Percentiles rank a stretch among this genome's conserved stretches.
Conservation (phyloP, 2,888 invertebrate species). For the Protodeltote pygarga region DNA sequence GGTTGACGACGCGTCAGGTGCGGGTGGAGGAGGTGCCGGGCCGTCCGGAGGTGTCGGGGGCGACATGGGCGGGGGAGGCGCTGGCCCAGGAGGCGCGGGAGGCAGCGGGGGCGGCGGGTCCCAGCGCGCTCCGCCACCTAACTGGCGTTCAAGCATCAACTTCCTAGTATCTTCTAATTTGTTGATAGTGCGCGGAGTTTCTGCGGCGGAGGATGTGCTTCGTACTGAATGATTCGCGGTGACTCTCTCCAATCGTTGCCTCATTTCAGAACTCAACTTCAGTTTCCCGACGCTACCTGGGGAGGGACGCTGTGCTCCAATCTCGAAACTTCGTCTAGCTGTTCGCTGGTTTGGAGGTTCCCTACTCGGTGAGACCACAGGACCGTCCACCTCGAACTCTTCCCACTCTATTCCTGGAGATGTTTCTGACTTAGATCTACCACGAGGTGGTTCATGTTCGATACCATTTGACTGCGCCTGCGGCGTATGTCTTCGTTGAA, state of each 20-base stretch:
- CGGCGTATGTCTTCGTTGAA: conserved; percentile 93
- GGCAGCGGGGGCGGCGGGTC: conserved; percentile 90
- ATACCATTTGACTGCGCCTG: conserved; percentile 84
- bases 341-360: conserved; percentile 78
- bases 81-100: conserved; percentile 87
- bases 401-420: conserved; percentile 92
- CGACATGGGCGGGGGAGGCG: conserved; percentile 88
- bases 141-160: conserved; percentile 94
- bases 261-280: conserved; percentile 96
- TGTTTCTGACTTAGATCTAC: conserved; percentile 77
- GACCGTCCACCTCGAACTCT: conserved; percentile 92
- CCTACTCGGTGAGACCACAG: conserved; percentile 69
- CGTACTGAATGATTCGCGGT: conserved; percentile 96
- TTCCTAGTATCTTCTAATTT: conserved; percentile 95
- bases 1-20: conserved; percentile 82
- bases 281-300: conserved; percentile 96
- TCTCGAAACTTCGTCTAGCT: conserved; percentile 90
- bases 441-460: conserved; percentile 76
- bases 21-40: conserved; percentile 87
- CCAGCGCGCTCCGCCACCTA: conserved; percentile 89
- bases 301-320: conserved; percentile 93
- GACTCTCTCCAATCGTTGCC: conserved; percentile 94
- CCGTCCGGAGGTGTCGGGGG: conserved; percentile 88
- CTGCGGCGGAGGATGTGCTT: conserved; percentile 90
- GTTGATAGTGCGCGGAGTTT: conserved; percentile 91